A percentile compares a stretch with the other conserved stretches of the same genome.
phyloP scores from a whole-genome alignment of 2,888 invertebrate genomes.

The Ischnus inquisitorius region DNA sequence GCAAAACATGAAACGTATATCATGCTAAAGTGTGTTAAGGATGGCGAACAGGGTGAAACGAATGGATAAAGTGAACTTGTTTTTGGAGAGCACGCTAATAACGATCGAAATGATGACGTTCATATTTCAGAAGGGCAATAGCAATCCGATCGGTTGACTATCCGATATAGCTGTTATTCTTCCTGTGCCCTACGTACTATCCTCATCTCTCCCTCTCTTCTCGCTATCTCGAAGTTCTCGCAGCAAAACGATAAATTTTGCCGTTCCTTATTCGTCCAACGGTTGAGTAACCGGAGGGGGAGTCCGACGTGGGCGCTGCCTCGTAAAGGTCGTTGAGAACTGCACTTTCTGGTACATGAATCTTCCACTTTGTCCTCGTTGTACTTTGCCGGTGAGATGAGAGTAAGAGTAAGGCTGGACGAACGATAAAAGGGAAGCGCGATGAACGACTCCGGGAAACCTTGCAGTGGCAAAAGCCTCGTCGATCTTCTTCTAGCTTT shows the following conservation, averaged over 20 bases:
- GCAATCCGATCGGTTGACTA: constrained; percentile 16
- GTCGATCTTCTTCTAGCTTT: constrained; percentile 7
- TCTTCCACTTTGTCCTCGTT: constrained; percentile 54
- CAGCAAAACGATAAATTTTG: constrained; percentile 39
- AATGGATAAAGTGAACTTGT: no score
- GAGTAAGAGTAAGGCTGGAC: constrained; percentile 38
- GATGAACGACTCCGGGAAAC: constrained; percentile 42
- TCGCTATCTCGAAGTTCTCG: neutral
- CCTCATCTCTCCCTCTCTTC: neutral
- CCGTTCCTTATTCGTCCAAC: constrained; percentile 44
- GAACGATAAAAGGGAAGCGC: constrained; percentile 48
- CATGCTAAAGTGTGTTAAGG: neutral
- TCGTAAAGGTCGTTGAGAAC: constrained; percentile 44
- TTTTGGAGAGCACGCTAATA: neutral
- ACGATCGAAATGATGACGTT: constrained; percentile 2
- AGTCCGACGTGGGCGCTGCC: constrained; percentile 11
- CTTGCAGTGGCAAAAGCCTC: constrained; percentile 20
- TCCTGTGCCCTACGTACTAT: neutral
- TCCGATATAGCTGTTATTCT: constrained; percentile 11
- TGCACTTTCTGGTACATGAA: constrained; percentile 56
- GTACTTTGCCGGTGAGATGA: constrained; percentile 27
- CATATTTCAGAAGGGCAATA: constrained; percentile 17
- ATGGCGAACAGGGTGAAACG: neutral
- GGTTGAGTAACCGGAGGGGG: constrained; percentile 32
- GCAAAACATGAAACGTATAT: neutral